Percentiles rank a stretch among this genome's conserved stretches.
Conservation (phyloP, 2,113 vertebrate species). For the Narcine bancroftii region DNA sequence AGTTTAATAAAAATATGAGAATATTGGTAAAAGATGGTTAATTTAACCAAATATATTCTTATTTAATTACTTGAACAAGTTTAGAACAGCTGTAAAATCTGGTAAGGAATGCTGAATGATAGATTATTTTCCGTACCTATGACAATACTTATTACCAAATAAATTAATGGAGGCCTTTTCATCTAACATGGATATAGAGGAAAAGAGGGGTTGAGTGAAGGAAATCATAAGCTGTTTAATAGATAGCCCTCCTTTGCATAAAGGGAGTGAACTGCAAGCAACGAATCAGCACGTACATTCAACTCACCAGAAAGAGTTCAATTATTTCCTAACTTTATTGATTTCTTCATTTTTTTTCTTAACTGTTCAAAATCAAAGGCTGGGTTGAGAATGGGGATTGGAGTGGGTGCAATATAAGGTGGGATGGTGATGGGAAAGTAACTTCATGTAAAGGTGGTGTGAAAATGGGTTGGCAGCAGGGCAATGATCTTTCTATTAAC, state of each 20-base stretch:
- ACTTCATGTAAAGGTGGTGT: not conserved
- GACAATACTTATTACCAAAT: not conserved
- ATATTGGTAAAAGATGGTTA: not conserved
- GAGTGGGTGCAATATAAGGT: not conserved
- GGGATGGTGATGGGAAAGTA: not conserved
- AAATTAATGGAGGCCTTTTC: too few species aligned
- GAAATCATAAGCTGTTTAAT: not conserved
- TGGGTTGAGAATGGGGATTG: not conserved
- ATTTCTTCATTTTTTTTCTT: too few species aligned
- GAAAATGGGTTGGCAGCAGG: not conserved
- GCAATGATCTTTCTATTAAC: not conserved
- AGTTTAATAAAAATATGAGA: not conserved
- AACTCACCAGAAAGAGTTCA: not conserved
- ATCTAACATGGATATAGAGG: not conserved
- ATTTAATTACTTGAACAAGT: not conserved
- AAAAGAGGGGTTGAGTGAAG: not conserved
- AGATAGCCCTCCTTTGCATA: not conserved
- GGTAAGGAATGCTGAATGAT: not conserved
- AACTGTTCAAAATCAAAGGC: too few species aligned
- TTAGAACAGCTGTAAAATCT: not conserved
- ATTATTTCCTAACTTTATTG: too few species aligned
- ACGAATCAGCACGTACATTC: not conserved
- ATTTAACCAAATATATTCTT: not conserved
- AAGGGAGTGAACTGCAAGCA: not conserved
- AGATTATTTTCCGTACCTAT: not conserved